phyloP scores from a whole-genome alignment of 2,888 invertebrate species.

The Diarsia mendica region DNA sequence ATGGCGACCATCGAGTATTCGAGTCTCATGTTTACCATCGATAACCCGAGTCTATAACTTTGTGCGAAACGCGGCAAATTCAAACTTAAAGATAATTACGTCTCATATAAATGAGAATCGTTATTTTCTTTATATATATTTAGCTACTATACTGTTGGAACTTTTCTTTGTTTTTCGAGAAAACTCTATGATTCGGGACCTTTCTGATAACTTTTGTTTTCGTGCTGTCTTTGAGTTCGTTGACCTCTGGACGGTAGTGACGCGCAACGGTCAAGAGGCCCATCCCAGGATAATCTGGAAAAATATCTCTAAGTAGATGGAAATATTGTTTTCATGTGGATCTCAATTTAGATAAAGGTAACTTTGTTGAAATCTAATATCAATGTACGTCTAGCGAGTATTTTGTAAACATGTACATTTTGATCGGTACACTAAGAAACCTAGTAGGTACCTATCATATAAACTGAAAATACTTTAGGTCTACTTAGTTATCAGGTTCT shows the following conservation, averaged over 20 bases:
- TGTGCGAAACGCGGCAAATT: too few species aligned
- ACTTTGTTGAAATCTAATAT: not conserved
- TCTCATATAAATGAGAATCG: too few species aligned
- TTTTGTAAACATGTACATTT: not conserved
- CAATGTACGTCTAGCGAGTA: not conserved
- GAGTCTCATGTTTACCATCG: too few species aligned
- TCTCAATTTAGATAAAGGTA: constrained; percentile 3
- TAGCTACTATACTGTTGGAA: not conserved
- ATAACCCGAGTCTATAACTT: too few species aligned
- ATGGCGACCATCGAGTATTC: too few species aligned
- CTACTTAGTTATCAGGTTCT: not conserved
- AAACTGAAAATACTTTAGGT: not conserved
- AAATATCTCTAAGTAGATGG: not conserved
- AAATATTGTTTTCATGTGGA: constrained; percentile 1
- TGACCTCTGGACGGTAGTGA: constrained; percentile 38
- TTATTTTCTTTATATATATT: too few species aligned
- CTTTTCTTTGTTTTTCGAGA: constrained; percentile 4
- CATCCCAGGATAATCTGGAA: constrained; percentile 13
- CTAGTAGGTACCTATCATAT: too few species aligned
- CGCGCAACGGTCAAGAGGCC: not conserved
- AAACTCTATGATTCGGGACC: constrained; percentile 3
- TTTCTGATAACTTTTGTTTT: constrained; percentile 46
- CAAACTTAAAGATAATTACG: too few species aligned
- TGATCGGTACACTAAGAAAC: too few species aligned
- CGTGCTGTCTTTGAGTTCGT: constrained; percentile 10